Evolutionary conservation across 2,888 invertebrate species (phyloP).

Genomic region (Schizaphis graminum): DNA sequence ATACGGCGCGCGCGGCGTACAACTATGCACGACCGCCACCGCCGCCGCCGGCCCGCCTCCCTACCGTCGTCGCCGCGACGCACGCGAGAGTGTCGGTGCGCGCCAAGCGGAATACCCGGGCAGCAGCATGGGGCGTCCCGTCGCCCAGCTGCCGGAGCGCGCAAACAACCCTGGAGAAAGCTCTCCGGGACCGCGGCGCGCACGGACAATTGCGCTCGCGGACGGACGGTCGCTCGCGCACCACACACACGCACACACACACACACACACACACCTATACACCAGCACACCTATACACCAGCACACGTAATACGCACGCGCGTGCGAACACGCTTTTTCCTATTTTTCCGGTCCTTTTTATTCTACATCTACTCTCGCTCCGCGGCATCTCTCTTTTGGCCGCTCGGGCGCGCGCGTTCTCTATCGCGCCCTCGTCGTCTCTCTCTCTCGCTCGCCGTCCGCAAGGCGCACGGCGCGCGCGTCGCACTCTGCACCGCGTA

Average conservation of each 20-base stretch:
- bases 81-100: slow-evolving; percentile 35
- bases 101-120: slow-evolving; percentile 56
- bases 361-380: slow-evolving; percentile 73
- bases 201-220: slow-evolving; percentile 34
- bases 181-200: slow-evolving; percentile 62
- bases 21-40: slow-evolving; percentile 13
- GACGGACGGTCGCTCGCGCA: slow-evolving; percentile 19
- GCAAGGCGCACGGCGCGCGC: slow-evolving; percentile 18
- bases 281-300: neutral
- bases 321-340: slow-evolving; percentile 66
- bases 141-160: slow-evolving; percentile 66
- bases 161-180: slow-evolving; percentile 64
- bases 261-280: slow-evolving; percentile 66
- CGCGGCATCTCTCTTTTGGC: neutral
- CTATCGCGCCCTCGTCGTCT: neutral
- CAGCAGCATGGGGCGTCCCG: slow-evolving; percentile 33
- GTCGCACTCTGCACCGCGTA: slow-evolving; percentile 24
- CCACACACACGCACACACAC: slow-evolving; percentile 61
- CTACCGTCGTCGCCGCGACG: slow-evolving; percentile 20
- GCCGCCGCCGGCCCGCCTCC: neutral
- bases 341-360: slow-evolving; percentile 70
- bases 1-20: slow-evolving; percentile 43
- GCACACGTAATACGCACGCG: slow-evolving; percentile 56
- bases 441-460: neutral
- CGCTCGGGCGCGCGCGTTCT: slow-evolving; percentile 20